Evolutionary conservation across 2,888 invertebrate species (phyloP), one percentile per base, ranked within the genome.

Genomic region (Cacoxenus indagator): DNA sequence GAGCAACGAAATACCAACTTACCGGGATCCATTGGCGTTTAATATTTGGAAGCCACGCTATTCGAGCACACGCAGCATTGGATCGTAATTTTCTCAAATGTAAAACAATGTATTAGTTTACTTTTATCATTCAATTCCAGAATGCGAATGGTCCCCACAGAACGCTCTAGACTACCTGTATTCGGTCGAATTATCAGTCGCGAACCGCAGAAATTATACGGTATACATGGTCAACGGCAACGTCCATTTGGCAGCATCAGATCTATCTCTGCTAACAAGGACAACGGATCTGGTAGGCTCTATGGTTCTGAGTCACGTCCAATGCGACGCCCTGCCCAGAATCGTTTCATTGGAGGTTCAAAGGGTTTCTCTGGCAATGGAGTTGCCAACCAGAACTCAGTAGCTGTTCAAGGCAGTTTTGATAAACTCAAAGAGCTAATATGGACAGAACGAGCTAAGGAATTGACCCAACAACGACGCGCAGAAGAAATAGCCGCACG

Each of bases 1-100:
- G 75, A 94, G 95, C 83, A 96, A 96, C 87, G 95, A 95, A 89
- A 93, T 96, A 77, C 95, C 94, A 74, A 92, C 93, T 70, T 95
- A 93, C 88, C 91, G 93, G 65, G 95, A 95, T 85, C 95, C 95
- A 0, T 93, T 95, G 80, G 91, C 92, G 75, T 93, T 93, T 87
- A 95, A 95, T 88, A 90, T 94, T 78, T 95, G 95, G 95, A 93
- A 94, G 5, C 92, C 93, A 1, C 91, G 92, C 83, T 89, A 89
- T 76, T 88, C 89, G 51, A 87, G 89, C 68, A 87, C 90, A 11
- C 87, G 90, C 72, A 89, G 89, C 75, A 85, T 89, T 43, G 90
- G 89, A 76, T 90, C 92, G 93, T 93, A 89, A 89, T 89, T 87
- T 26, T 37, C n/a, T 22, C 55, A 0, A 24, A 31, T 54, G 11